Evolutionary conservation across 2,113 vertebrate species (phyloP), one percentile per base, ranked within the genome.

Genomic region (human (Homo sapiens)): DNA sequence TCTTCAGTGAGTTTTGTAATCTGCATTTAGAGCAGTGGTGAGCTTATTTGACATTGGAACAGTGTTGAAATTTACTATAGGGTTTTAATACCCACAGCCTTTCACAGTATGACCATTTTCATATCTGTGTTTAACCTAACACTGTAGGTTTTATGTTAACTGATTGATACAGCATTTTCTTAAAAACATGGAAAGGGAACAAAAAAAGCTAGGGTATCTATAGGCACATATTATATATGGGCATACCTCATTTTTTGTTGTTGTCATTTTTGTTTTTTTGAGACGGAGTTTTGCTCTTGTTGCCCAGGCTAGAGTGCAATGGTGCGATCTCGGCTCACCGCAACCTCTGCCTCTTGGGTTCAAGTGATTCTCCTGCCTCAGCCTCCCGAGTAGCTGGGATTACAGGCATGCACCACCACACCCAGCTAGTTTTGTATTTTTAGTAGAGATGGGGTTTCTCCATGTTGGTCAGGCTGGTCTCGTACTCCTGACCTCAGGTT

Each of bases 281-380:
- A 55, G 52, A 55, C 18, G 6, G 52, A 55, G 52, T 55, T 18
- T 55, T 55, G 52, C 52, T 55, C 52, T 55, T 55, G 52, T 20
- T 2, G 6, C 18, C 18, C 52, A 55, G 52, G 18, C 52, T 55
- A 18, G 6, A 20, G 52, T 55, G 52, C 52, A 55, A 18, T 55
- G 52, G 18, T 2, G 18, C 2, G 6, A 55, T 55, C 52, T 55
- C 0, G 18, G 52, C 52, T 20, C 18, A 55, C 6, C 0, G 18
- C 52, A 55, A 2, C 0, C 17, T 55, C 6, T 6, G 2, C 52
- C 52, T 55, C 52, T 18, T 6, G 6, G 52, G 52, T 55, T 55
- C 17, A 55, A 18, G 52, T 18, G 6, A 55, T 55, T 20, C 2
- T 55, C 52, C 52, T 55, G 52, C 52, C 52, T 55, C 52, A 55